These are phyloP conservation scores for Orycteropus afer DNA, from an alignment of 2,113 vertebrate genomes.

Conservation along the genomic window DNA sequence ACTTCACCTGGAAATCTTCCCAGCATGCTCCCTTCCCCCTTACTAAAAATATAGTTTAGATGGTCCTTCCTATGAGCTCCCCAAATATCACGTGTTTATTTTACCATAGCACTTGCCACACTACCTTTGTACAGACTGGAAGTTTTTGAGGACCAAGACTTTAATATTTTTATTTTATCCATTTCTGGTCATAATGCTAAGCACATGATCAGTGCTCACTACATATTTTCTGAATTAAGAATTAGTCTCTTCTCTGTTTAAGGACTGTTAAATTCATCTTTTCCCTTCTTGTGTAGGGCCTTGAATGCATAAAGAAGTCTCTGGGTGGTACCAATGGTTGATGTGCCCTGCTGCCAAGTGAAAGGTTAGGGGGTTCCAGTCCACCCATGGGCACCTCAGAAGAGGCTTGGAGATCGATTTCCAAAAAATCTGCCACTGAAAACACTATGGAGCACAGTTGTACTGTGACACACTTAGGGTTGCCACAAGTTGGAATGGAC, in stretches of 20 bases:
- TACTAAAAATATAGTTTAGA: not conserved
- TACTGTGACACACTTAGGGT: not conserved
- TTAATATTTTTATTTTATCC: constrained; percentile 14
- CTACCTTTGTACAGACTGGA: not conserved
- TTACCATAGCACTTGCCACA: not conserved
- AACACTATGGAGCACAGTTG: no score
- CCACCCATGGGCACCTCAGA: not conserved
- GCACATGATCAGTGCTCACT: not conserved
- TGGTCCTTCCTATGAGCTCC: not conserved
- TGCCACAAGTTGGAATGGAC: not conserved
- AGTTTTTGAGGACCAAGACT: not conserved
- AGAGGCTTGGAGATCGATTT: not conserved
- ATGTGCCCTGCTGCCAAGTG: not conserved
- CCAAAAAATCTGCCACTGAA: not conserved
- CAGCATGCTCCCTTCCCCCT: not conserved
- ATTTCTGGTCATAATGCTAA: constrained; percentile 3
- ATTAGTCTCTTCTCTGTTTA: not conserved
- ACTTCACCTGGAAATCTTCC: not conserved
- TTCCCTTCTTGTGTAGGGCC: not conserved
- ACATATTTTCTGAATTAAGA: constrained; percentile 25
- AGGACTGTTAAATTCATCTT: not conserved
- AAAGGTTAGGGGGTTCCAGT: not conserved
- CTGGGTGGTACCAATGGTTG: not conserved
- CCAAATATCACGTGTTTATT: not conserved
- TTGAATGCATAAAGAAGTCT: not conserved